These are phyloP conservation scores for Apaloderma vittatum DNA, from an alignment of 2,113 vertebrate species.

Conservation along the genomic window DNA sequence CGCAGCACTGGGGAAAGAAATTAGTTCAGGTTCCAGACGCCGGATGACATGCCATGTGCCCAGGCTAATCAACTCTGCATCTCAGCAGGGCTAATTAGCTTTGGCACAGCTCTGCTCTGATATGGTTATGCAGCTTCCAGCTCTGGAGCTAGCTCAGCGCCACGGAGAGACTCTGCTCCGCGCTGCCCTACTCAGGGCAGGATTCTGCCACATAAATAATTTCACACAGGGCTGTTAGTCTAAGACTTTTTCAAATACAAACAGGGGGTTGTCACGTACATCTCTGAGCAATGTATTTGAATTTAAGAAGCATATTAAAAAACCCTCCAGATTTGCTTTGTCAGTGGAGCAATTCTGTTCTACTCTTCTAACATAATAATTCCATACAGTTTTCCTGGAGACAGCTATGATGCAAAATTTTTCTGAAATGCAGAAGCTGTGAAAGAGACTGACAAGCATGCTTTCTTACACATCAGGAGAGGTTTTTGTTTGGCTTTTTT, in stretches of 20 bases:
- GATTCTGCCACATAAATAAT: not conserved
- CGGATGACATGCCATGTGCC: not conserved
- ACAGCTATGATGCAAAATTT: not conserved
- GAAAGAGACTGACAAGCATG: not conserved
- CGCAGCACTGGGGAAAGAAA: not conserved
- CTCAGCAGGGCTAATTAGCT: constrained; percentile 47
- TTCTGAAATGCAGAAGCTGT: not conserved
- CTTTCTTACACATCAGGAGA: not conserved
- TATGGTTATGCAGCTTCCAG: not conserved
- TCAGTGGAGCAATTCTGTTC: not conserved
- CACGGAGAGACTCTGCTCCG: not conserved
- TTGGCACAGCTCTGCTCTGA: constrained; percentile 42
- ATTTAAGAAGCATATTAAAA: not conserved
- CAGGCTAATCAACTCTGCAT: constrained; percentile 22
- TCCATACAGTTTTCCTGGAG: not conserved
- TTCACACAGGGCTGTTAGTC: not conserved
- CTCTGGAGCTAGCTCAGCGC: not conserved
- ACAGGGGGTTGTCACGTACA: not conserved
- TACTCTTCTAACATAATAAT: not conserved
- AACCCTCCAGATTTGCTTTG: not conserved
- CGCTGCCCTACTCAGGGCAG: not conserved
- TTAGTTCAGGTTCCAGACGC: not conserved
- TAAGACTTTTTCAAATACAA: not conserved
- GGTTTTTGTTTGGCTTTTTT: not conserved
- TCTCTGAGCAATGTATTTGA: not conserved